Percentiles rank a stretch among this genome's conserved stretches.
Conservation (phyloP, 2,888 invertebrate genomes). For the Ferdinandea cuprea region DNA sequence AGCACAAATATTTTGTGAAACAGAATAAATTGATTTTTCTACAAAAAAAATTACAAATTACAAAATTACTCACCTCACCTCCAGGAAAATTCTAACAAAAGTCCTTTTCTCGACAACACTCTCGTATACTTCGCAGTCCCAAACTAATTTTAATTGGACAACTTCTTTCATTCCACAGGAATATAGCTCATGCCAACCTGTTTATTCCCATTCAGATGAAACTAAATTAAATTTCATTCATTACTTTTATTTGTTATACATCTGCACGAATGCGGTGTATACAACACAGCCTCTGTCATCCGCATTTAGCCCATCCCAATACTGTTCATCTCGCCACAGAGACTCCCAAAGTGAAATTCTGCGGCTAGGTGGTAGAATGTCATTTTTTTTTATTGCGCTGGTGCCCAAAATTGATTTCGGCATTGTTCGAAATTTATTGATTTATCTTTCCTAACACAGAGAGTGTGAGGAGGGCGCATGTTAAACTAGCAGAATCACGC, state of each 20-base stretch:
- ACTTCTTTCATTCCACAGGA: neutral
- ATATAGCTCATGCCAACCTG: neutral
- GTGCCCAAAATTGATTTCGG: constrained; percentile 21
- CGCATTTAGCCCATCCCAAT: neutral
- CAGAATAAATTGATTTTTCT: too few species aligned
- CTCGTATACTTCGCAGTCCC: neutral
- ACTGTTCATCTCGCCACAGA: neutral
- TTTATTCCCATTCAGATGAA: constrained; percentile 27
- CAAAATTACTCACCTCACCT: too few species aligned
- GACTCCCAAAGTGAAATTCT: neutral
- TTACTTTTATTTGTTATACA: constrained; percentile 34
- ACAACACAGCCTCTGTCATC: neutral
- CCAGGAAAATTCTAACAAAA: too few species aligned
- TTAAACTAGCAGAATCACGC: constrained; percentile 52
- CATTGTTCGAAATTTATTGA: constrained; percentile 35
- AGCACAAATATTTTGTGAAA: too few species aligned
- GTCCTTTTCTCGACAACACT: too few species aligned
- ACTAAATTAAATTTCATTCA: constrained; percentile 63
- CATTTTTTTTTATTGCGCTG: neutral
- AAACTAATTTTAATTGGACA: constrained; percentile 8
- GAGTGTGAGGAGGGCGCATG: neutral
- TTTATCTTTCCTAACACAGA: constrained; percentile 16
- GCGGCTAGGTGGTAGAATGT: neutral
- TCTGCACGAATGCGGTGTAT: constrained; percentile 29
- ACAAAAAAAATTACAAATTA: too few species aligned